Conservation (phyloP, 2,113 vertebrate species). For the Irena cyanogastra region DNA sequence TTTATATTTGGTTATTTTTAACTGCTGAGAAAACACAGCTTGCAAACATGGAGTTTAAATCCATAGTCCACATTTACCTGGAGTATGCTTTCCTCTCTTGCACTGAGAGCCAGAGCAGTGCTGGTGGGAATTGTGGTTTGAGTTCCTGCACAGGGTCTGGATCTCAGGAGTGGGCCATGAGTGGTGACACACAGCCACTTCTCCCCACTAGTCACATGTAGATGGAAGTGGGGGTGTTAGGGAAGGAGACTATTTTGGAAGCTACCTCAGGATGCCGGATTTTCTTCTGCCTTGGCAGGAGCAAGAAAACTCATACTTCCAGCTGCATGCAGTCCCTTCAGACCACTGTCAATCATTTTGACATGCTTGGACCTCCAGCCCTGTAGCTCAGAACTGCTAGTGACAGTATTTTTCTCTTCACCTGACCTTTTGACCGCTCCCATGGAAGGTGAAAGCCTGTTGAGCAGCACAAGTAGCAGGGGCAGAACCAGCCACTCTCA, state of each 20-base stretch:
- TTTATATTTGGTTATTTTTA: neutral
- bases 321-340: neutral
- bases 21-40: neutral
- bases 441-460: neutral
- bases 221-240: neutral
- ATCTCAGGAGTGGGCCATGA: neutral
- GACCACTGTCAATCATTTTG: neutral
- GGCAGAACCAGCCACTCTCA: neutral
- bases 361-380: neutral
- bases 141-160: neutral
- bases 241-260: neutral
- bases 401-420: neutral
- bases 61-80: neutral
- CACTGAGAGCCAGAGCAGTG: neutral
- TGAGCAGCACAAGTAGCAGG: neutral
- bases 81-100: neutral
- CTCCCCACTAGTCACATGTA: accelerated
- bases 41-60: neutral
- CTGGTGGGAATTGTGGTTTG: neutral
- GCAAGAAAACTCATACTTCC: neutral
- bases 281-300: neutral
- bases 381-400: neutral
- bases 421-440: neutral
- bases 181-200: neutral
- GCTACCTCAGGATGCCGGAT: neutral